Evolutionary conservation across 1,140 invertebrate genomes (phyloP).

Genomic region (Oryzaephilus surinamensis): DNA sequence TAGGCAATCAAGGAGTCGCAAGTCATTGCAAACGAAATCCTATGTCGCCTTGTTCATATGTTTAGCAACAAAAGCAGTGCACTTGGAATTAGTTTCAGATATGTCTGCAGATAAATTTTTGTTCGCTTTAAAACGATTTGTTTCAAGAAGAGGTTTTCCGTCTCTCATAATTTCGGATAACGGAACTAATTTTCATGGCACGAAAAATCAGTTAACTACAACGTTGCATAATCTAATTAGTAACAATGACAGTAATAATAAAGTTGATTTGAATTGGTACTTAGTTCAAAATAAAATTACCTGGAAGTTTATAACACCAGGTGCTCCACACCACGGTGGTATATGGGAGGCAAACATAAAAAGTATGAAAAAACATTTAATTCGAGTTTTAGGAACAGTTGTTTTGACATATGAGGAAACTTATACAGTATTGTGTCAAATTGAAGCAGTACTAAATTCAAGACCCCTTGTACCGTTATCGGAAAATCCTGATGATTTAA

Average conservation of each 20-base stretch:
- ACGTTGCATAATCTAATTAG: background rate
- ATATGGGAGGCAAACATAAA: conserved; percentile 35
- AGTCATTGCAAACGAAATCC: conserved; percentile 15
- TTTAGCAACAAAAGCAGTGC: conserved; percentile 21
- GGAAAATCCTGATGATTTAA: background rate
- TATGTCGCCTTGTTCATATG: conserved; percentile 10
- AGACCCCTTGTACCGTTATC: background rate
- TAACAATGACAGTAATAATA: too few species aligned
- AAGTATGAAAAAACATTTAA: conserved; percentile 32
- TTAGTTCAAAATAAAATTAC: background rate
- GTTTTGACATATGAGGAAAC: conserved; percentile 11
- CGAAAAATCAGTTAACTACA: conserved; percentile 6
- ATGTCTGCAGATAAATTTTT: conserved; percentile 18
- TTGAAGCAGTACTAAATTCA: background rate
- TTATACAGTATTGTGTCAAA: background rate
- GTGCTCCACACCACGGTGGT: conserved; percentile 36
- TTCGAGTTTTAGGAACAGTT: conserved; percentile 2
- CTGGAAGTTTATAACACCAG: conserved; percentile 35
- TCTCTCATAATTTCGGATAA: conserved; percentile 12
- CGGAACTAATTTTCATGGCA: conserved; percentile 10
- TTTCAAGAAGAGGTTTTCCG: conserved; percentile 13
- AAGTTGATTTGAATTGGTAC: too few species aligned
- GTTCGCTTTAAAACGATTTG: conserved; percentile 28
- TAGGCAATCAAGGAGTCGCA: conserved; percentile 15
- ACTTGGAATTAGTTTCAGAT: conserved; percentile 27